A percentile compares a stretch with the other conserved stretches of the same genome.
Conservation (phyloP, 2,797 vertebrate species). For the Acanthornis magna region DNA sequence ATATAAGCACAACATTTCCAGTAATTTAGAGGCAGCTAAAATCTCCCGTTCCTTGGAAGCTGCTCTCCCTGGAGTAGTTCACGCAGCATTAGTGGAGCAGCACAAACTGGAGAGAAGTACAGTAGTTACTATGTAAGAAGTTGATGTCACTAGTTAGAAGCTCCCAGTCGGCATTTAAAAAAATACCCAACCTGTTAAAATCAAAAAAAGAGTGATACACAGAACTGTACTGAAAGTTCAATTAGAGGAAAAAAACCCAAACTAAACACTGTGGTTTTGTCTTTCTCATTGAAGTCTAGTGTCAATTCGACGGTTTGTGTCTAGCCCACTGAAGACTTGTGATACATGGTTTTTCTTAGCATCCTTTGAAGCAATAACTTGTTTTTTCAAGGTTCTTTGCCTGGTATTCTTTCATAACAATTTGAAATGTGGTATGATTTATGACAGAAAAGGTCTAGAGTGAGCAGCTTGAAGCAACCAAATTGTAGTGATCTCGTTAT, state of each 20-base stretch:
- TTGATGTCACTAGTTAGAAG: not conserved
- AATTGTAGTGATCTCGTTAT: not conserved
- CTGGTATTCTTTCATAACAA: not conserved
- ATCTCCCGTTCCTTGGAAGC: conserved; percentile 27
- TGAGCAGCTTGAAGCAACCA: not conserved
- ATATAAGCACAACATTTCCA: conserved; percentile 50
- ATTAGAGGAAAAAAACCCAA: not conserved
- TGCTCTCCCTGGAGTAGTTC: not conserved
- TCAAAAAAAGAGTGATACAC: not conserved
- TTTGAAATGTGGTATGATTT: not conserved
- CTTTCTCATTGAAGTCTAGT: not conserved
- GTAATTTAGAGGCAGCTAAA: conserved; percentile 55
- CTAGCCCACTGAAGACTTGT: not conserved
- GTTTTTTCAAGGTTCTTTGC: not conserved
- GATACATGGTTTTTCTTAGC: not conserved
- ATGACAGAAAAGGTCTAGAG: not conserved
- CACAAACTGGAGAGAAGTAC: not conserved
- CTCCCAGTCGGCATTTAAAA: not conserved
- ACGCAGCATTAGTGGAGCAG: not conserved
- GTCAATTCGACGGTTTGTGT: not conserved
- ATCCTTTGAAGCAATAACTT: not conserved
- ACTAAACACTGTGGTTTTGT: not conserved
- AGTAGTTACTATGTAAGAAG: not conserved
- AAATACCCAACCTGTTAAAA: not conserved
- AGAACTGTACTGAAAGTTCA: not conserved